Conservation (phyloP, 1,140 invertebrate species). For the Cydia amplana region DNA sequence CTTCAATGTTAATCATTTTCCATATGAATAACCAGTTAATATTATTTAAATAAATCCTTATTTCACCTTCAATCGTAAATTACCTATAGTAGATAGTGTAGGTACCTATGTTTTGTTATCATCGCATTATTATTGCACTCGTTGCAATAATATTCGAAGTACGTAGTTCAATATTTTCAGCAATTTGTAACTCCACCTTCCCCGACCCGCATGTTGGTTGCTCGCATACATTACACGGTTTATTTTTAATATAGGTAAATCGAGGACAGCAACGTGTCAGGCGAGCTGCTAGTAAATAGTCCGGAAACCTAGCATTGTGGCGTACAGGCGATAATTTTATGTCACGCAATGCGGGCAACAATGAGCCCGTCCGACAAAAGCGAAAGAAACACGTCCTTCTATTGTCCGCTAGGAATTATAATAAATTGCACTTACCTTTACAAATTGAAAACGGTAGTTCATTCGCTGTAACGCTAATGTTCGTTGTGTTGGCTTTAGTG, state of each 20-base stretch:
- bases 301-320: slow-evolving; percentile 22
- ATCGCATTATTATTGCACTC: too few species aligned
- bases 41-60: too few species aligned
- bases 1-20: too few species aligned
- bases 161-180: not conserved
- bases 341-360: slow-evolving; percentile 26
- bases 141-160: too few species aligned
- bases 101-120: too few species aligned
- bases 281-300: slow-evolving; percentile 26
- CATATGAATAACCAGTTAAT: too few species aligned
- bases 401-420: slow-evolving; percentile 26
- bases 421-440: slow-evolving; percentile 32
- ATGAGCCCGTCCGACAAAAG: slow-evolving; percentile 22
- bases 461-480: not conserved
- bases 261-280: slow-evolving; percentile 27
- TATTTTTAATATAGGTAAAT: slow-evolving; percentile 30
- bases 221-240: slow-evolving; percentile 5
- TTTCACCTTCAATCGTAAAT: too few species aligned
- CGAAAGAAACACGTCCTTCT: slow-evolving; percentile 20
- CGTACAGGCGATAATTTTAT: slow-evolving; percentile 19
- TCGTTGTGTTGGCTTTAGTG: not conserved
- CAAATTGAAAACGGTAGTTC: slow-evolving; percentile 12
- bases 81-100: too few species aligned
- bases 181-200: not conserved
- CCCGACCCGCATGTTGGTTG: not conserved